A percentile compares a stretch with the other conserved stretches of the same genome.
phyloP scores from a whole-genome alignment of 2,113 vertebrate species.

The Cavia aperea region DNA sequence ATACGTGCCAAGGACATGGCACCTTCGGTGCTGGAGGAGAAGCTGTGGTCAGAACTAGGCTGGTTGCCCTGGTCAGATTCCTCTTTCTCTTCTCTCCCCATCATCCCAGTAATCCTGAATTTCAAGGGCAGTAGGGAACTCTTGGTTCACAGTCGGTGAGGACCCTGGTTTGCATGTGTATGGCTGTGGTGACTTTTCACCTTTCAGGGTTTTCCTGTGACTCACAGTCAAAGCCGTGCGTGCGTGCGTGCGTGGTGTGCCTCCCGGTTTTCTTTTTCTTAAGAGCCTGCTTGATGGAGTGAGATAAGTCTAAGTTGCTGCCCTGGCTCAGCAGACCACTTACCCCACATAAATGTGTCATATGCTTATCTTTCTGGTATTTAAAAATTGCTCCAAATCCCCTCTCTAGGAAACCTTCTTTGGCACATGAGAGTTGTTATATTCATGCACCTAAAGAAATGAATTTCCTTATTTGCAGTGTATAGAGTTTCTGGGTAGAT shows the following conservation, averaged over 20 bases:
- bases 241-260: too few relatives aligned
- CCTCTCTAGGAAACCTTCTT: not conserved
- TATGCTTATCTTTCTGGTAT: not conserved
- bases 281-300: not conserved
- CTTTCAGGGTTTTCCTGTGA: not conserved
- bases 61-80: too few relatives aligned
- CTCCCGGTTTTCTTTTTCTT: not conserved
- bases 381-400: not conserved
- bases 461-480: not conserved
- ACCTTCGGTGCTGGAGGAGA: not conserved
- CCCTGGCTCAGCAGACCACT: not conserved
- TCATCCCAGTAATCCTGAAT: not conserved
- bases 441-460: not conserved
- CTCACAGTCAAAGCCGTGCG: not conserved
- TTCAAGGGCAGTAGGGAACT: not conserved
- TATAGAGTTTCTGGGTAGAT: not conserved
- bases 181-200: not conserved
- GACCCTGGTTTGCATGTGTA: not conserved
- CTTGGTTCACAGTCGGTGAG: not conserved
- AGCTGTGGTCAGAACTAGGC: not conserved
- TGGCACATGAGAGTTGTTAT: not conserved
- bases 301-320: not conserved
- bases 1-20: not conserved
- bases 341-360: too few relatives aligned
- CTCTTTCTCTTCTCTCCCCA: not conserved